These are phyloP conservation scores for Lochmaea crataegi DNA, from an alignment of 2,888 invertebrate genomes.

Conservation along the genomic window DNA sequence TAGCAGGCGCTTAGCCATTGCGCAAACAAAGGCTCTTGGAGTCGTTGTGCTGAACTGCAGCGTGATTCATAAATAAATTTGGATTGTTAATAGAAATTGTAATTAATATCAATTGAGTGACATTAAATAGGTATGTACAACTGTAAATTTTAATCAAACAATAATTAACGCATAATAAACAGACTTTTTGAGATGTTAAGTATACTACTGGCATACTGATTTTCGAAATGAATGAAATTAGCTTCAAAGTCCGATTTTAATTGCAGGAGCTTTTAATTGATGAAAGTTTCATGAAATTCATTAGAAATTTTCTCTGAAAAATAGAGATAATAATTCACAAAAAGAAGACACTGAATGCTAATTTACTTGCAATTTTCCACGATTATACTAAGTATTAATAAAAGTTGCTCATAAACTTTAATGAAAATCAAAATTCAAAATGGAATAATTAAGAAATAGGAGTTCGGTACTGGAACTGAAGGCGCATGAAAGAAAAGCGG, in stretches of 20 bases:
- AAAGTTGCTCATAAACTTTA: constrained; percentile 56
- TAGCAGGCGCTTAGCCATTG: too few species aligned
- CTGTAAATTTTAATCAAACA: too few species aligned
- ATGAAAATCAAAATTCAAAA: constrained; percentile 61
- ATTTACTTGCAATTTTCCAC: constrained; percentile 47
- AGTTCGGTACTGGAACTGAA: constrained; percentile 50
- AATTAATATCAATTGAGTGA: too few species aligned
- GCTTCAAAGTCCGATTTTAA: not conserved
- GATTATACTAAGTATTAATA: constrained; percentile 54
- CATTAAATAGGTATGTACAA: too few species aligned
- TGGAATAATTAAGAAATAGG: constrained; percentile 58
- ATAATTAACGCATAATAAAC: too few species aligned
- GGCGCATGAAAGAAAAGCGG: constrained; percentile 36
- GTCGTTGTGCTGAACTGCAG: too few species aligned
- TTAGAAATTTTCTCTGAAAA: not conserved
- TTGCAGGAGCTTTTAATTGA: not conserved
- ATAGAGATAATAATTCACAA: not conserved
- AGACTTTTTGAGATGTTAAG: too few species aligned
- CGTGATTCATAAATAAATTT: too few species aligned
- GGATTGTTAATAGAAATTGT: too few species aligned
- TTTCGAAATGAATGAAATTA: not conserved
- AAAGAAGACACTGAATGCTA: constrained; percentile 39
- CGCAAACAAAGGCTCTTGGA: too few species aligned
- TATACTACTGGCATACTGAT: not conserved
- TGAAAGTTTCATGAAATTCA: not conserved